These are phyloP conservation scores for Progne subis DNA, from an alignment of 2,113 vertebrate genomes.

Conservation along the genomic window DNA sequence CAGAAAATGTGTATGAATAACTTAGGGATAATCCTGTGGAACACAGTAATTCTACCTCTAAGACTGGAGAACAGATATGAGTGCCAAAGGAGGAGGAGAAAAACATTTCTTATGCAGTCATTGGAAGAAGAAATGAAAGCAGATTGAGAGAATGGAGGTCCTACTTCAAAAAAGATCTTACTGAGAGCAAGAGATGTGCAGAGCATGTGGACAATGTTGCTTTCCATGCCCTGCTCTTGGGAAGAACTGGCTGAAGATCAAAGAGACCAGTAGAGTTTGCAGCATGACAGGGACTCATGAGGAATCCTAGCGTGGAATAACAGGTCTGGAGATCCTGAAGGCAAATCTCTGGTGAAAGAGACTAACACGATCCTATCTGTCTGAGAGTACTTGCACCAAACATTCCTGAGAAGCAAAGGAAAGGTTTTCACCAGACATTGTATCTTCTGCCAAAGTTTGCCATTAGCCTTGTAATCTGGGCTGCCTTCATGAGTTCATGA, in stretches of 20 bases:
- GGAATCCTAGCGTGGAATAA: neutral
- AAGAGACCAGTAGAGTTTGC: neutral
- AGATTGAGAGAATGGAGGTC: neutral
- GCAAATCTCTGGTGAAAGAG: neutral
- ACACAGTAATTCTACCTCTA: neutral
- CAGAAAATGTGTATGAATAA: neutral
- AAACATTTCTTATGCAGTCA: neutral
- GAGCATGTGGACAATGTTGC: neutral
- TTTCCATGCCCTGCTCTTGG: neutral
- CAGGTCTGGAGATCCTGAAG: neutral
- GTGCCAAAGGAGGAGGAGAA: neutral
- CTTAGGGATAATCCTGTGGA: neutral
- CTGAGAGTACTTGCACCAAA: neutral
- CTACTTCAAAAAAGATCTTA: neutral
- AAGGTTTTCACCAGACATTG: neutral
- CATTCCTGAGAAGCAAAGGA: neutral
- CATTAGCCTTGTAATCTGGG: neutral
- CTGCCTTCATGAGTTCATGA: neutral
- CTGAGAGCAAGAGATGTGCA: neutral
- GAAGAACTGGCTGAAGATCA: neutral
- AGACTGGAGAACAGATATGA: neutral
- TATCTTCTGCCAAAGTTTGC: neutral
- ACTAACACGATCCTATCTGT: neutral
- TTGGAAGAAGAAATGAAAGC: neutral
- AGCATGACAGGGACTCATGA: neutral